phyloP scores from a whole-genome alignment of 2,113 vertebrate genomes.

The Zapus hudsonius region DNA sequence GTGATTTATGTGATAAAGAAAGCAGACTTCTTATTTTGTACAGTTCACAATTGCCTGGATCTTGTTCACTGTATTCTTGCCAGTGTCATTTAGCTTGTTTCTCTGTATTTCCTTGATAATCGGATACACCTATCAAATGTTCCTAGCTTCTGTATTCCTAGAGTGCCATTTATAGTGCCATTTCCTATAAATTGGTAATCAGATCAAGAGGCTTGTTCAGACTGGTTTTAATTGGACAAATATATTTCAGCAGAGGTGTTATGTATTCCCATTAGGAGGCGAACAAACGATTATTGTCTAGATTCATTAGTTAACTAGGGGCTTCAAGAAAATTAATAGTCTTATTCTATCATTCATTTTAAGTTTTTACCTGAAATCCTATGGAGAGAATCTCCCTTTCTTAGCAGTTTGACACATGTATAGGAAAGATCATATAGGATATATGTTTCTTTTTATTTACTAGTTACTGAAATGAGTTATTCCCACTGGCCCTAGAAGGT shows the following conservation, averaged over 20 bases:
- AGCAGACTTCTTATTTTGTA: background rate
- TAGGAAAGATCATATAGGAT: background rate
- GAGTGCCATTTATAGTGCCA: background rate
- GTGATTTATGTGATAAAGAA: conserved; percentile 13
- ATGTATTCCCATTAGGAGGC: background rate
- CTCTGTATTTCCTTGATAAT: background rate
- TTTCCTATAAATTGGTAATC: conserved; percentile 40
- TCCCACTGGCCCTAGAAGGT: conserved; percentile 5
- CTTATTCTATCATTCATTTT: conserved; percentile 7
- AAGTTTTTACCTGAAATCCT: conserved; percentile 24
- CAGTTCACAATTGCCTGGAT: background rate
- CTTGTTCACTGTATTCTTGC: background rate
- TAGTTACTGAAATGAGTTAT: conserved; percentile 52
- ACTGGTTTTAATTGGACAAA: conserved; percentile 18
- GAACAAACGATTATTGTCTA: background rate
- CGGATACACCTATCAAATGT: background rate
- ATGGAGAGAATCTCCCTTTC: conserved; percentile 21
- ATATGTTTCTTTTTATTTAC: conserved; percentile 9
- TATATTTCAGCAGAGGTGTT: conserved; percentile 10
- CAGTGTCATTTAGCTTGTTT: background rate
- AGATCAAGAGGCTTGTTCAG: conserved; percentile 26
- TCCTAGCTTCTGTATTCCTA: background rate
- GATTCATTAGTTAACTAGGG: background rate
- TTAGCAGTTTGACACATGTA: background rate
- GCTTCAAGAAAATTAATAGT: background rate